Percentiles rank a stretch among this genome's conserved stretches.
phyloP scores from a whole-genome alignment of 2,888 invertebrate genomes.

The Nomada fabriciana region DNA sequence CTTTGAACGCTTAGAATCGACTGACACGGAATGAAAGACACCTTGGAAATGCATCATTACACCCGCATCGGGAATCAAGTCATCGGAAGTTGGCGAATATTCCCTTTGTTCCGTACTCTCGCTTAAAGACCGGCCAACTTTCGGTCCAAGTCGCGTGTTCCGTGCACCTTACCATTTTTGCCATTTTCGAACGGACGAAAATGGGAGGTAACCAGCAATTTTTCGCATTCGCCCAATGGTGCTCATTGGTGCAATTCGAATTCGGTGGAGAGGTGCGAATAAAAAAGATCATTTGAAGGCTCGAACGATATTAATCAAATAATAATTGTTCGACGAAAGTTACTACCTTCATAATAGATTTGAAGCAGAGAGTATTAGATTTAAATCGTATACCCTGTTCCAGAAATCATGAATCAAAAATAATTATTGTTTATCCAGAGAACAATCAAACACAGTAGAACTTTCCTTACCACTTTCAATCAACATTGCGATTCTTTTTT shows the following conservation, averaged over 20 bases:
- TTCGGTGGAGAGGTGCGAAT: neutral
- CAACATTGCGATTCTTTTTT: too few species aligned
- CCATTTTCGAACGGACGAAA: neutral
- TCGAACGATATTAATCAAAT: too few species aligned
- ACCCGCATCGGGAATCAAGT: constrained; percentile 37
- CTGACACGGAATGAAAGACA: constrained; percentile 22
- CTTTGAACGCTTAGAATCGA: constrained; percentile 16
- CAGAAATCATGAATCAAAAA: too few species aligned
- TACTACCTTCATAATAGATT: too few species aligned
- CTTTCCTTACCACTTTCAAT: too few species aligned
- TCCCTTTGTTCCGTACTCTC: constrained; percentile 2
- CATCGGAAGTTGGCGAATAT: constrained; percentile 15
- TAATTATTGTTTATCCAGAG: too few species aligned
- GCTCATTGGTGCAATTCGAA: neutral
- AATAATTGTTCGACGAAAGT: too few species aligned
- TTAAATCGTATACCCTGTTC: too few species aligned
- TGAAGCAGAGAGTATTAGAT: too few species aligned
- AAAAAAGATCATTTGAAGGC: neutral
- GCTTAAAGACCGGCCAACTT: neutral
- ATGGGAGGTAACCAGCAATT: neutral
- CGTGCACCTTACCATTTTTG: neutral
- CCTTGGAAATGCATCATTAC: constrained; percentile 14
- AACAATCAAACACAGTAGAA: too few species aligned
- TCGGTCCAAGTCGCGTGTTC: neutral
- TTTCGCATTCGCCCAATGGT: neutral